Conservation (phyloP, 2,888 invertebrate genomes). For the Drosophila kuntzei region DNA sequence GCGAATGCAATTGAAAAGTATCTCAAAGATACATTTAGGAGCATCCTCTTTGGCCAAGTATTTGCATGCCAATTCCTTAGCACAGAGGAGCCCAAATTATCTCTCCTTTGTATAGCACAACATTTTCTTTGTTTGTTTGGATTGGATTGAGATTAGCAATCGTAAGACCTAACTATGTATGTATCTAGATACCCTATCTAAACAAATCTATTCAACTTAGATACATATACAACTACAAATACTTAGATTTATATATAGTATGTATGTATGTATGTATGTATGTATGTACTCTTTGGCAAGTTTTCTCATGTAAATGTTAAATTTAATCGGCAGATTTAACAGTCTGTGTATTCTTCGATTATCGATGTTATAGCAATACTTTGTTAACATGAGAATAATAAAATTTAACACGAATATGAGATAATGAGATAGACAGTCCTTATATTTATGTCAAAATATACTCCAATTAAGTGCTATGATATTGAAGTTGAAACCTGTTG, state of each 20-base stretch:
- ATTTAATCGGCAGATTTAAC: background rate
- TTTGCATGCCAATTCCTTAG: background rate
- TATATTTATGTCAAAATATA: conserved; percentile 40
- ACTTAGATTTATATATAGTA: conserved; percentile 7
- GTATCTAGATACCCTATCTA: conserved; percentile 3
- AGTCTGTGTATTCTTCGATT: background rate
- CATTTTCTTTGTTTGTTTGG: background rate
- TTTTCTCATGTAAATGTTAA: background rate
- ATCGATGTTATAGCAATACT: background rate
- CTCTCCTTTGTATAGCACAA: conserved; percentile 26
- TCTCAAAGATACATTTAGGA: conserved; percentile 33
- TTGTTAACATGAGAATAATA: background rate
- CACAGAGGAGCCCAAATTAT: background rate
- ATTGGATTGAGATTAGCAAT: conserved; percentile 1
- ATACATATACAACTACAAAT: background rate
- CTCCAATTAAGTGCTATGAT: conserved; percentile 64
- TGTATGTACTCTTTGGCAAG: conserved; percentile 2
- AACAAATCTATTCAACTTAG: background rate
- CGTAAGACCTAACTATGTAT: background rate
- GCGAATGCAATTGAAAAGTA: conserved; percentile 9
- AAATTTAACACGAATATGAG: background rate
- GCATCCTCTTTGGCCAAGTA: background rate
- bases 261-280: too few relatives aligned
- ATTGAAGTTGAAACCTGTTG: conserved; percentile 53
- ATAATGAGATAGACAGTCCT: background rate